Base-by-base conservation (phyloP, 2,888 invertebrate genomes). In the Heliothis peltigera region DNA sequence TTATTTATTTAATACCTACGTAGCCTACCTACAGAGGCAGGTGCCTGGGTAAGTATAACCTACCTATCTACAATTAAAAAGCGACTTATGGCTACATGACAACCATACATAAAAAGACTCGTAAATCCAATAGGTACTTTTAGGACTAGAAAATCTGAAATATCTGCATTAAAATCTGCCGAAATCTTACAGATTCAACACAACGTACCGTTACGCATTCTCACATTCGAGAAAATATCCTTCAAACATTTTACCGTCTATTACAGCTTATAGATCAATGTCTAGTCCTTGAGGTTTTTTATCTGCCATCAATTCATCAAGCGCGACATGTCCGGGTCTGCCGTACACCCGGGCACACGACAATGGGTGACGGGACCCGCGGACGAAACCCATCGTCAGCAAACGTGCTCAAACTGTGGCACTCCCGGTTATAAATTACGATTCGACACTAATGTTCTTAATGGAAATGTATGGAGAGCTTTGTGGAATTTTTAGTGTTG, bases 261-360 rank as follows among this genome's bases (percentile, higher is more conserved):
- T 61, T 75, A 71, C 67, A 64, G 63, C 67, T 72, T 64, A 10
- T 53, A 68, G 49, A 79, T 76, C 64, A 48, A 53, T 62, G 48
- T 63, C 46, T 21, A 49, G 60, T 67, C 71, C 60, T 75, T 77
- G 64, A 79, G 51, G 69, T 65, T 75, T 71, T 79, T 75, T 71
- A 75, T 72, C 60, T 61, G 59, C 70, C 79, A 84, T 87, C 84
- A 86, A 91, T 91, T 89, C 87, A 90, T 91, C 90, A 92, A 85
- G 86, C 79, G 76, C 80, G 85, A 89, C 86, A 86, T 85, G 85
- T 87, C 83, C 82, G 83, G 82, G 78, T 83, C 48, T 52, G 42
- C 51, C 70, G 71, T 17, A 57, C 73, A 86, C 85, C 86, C 85
- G 84, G 75, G 73, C 75, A 73, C 74, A 82, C 80, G 84, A 90